These are phyloP conservation scores for Tetrapedia diversipes DNA, from an alignment of 2,888 invertebrate species.

Conservation along the genomic window DNA sequence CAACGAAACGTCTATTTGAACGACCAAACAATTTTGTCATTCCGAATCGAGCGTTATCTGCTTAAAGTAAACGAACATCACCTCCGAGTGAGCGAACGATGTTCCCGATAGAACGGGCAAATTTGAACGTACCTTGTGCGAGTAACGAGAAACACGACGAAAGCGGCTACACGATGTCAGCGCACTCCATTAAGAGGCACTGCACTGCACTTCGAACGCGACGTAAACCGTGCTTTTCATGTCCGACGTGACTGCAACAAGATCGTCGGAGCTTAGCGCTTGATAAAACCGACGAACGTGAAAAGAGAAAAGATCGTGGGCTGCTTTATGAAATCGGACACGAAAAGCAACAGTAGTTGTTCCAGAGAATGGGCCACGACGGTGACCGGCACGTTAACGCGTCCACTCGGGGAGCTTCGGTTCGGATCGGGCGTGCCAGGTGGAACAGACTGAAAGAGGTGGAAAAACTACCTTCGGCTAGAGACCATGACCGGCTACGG, in stretches of 20 bases:
- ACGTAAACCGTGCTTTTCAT: conserved; percentile 62
- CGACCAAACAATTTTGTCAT: neutral
- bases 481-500: conserved; percentile 37
- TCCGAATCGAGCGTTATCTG: no score
- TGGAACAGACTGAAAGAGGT: conserved; percentile 67
- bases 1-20: neutral
- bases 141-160: conserved; percentile 73
- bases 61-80: neutral
- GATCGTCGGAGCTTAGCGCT: conserved; percentile 32
- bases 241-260: conserved; percentile 49
- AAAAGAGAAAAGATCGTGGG: conserved; percentile 23
- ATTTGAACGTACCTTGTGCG: conserved; percentile 71
- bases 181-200: conserved; percentile 73
- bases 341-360: conserved; percentile 62
- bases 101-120: neutral
- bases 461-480: conserved; percentile 60
- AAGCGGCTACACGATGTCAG: conserved; percentile 61
- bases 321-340: conserved; percentile 38
- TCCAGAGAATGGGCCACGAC: conserved; percentile 73
- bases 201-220: conserved; percentile 66
- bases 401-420: conserved; percentile 76
- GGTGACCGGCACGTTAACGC: conserved; percentile 81
- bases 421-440: conserved; percentile 76
- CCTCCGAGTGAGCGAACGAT: neutral
- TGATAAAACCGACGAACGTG: conserved; percentile 20